These are phyloP conservation scores for Garrulus glandarius DNA, from an alignment of 2,797 vertebrate genomes.

Conservation along the genomic window DNA sequence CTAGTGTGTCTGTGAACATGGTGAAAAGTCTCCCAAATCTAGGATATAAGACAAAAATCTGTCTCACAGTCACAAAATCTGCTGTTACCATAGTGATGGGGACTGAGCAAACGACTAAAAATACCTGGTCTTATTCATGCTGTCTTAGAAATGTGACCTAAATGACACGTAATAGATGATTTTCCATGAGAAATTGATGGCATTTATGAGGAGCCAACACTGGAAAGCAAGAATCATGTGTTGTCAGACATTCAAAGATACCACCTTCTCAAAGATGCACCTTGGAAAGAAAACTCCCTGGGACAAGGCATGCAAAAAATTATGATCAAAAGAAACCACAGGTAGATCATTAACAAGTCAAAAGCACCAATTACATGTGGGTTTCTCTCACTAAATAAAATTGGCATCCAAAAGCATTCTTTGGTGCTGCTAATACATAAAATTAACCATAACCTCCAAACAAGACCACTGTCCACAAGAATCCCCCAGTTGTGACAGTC, in stretches of 20 bases:
- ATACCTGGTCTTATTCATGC: constrained; percentile 61
- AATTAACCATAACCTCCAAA: neutral
- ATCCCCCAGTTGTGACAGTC: neutral
- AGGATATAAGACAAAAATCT: constrained; percentile 53
- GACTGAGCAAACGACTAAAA: constrained; percentile 62
- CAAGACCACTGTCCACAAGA: neutral
- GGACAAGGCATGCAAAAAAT: neutral
- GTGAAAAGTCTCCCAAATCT: constrained; percentile 38
- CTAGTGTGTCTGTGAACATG: neutral
- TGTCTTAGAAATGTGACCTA: constrained; percentile 66
- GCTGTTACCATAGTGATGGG: constrained; percentile 70
- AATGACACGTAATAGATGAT: constrained; percentile 3
- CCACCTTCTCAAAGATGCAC: constrained; percentile 2
- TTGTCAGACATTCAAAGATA: neutral
- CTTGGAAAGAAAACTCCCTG: neutral
- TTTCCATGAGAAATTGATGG: constrained; percentile 36
- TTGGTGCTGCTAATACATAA: neutral
- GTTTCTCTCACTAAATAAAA: neutral
- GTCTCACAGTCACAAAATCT: constrained; percentile 43
- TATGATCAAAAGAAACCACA: neutral
- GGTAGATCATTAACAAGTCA: neutral
- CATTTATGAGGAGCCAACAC: neutral
- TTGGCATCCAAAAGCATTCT: neutral
- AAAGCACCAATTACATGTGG: neutral
- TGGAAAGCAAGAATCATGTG: neutral